phyloP scores from a whole-genome alignment of 64 coral and sea anemone species.

The Montipora sp. region DNA sequence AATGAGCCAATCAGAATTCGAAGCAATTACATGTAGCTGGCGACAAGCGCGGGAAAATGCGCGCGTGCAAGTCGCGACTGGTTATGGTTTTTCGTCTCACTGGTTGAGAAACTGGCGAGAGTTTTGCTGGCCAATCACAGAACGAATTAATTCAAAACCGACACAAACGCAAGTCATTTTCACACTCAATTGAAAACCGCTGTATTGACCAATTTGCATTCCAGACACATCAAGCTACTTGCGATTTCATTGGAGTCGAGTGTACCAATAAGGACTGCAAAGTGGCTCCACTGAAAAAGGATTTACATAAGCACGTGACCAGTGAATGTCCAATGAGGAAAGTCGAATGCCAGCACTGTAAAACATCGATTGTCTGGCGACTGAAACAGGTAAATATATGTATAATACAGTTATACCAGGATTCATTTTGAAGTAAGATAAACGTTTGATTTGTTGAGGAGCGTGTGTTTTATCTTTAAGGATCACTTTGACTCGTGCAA shows the following conservation, averaged over 20 bases:
- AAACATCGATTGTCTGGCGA: background rate
- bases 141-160: too few species aligned
- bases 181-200: too few species aligned
- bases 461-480: background rate
- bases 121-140: background rate
- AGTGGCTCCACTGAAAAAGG: background rate
- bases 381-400: background rate
- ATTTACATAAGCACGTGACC: background rate
- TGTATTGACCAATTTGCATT: background rate
- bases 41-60: too few species aligned
- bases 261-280: constrained; percentile 16
- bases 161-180: too few species aligned
- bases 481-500: background rate
- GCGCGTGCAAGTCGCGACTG: too few species aligned
- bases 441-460: too few species aligned
- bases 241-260: background rate
- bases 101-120: too few species aligned
- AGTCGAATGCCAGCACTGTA: background rate
- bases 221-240: background rate
- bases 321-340: constrained; percentile 6
- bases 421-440: too few species aligned
- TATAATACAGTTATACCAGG: too few species aligned
- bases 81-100: too few species aligned
- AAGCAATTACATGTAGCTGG: too few species aligned
- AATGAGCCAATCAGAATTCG: too few species aligned